Evolutionary conservation across 1,140 invertebrate genomes (phyloP).

Genomic region (Marisa cornuarietis): DNA sequence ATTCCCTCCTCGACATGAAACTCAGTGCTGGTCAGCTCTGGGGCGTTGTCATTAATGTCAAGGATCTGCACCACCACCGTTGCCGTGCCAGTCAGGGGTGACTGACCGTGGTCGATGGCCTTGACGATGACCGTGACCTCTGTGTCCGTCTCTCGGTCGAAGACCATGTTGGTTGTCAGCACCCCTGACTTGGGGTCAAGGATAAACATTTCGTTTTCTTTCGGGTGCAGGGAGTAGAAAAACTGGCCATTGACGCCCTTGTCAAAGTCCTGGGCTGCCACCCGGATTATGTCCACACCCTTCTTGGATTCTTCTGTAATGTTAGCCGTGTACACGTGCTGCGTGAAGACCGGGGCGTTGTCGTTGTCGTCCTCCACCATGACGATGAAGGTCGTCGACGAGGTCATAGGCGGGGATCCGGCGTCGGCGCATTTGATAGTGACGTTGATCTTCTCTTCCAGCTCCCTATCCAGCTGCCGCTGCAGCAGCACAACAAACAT

Average conservation of each 20-base stretch:
- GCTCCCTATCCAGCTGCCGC: slow-evolving; percentile 47
- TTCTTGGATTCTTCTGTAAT: slow-evolving; percentile 32
- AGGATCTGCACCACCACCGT: slow-evolving; percentile 71
- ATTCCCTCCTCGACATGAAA: slow-evolving; percentile 76
- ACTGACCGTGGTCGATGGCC: slow-evolving; percentile 82
- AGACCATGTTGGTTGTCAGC: slow-evolving; percentile 79
- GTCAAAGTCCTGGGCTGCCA: slow-evolving; percentile 43
- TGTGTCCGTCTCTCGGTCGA: slow-evolving; percentile 81
- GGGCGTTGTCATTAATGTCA: slow-evolving; percentile 53
- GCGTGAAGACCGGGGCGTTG: slow-evolving; percentile 43
- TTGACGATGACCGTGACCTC: slow-evolving; percentile 81
- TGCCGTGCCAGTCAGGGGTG: slow-evolving; percentile 79
- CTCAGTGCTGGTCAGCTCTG: slow-evolving; percentile 30
- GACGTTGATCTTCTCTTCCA: slow-evolving; percentile 31
- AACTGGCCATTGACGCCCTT: slow-evolving; percentile 74
- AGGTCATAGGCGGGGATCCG: slow-evolving; percentile 38
- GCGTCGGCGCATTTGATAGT: slow-evolving; percentile 44
- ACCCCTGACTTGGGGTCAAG: slow-evolving; percentile 80
- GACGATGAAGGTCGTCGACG: slow-evolving; percentile 35
- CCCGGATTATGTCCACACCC: slow-evolving; percentile 39
- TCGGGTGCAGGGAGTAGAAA: slow-evolving; percentile 48
- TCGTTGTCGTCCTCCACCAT: slow-evolving; percentile 51
- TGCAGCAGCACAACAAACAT: slow-evolving; percentile 41
- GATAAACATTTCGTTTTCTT: slow-evolving; percentile 69
- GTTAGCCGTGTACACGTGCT: slow-evolving; percentile 38